These are phyloP conservation scores for Conomelus anceps DNA, from an alignment of 2,888 invertebrate genomes.

Conservation along the genomic window DNA sequence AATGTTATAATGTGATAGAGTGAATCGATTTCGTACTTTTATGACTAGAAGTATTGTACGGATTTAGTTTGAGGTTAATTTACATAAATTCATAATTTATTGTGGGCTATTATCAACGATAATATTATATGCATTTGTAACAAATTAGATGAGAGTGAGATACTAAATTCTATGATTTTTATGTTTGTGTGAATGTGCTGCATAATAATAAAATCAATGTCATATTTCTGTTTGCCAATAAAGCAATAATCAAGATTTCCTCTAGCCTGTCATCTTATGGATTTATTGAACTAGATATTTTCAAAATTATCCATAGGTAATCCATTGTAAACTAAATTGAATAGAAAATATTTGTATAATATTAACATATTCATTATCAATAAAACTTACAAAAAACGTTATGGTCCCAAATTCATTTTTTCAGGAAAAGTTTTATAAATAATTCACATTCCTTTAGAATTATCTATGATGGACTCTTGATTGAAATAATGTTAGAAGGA, in stretches of 20 bases:
- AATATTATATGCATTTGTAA: background rate
- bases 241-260: background rate
- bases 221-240: background rate
- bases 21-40: background rate
- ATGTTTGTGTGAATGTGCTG: background rate
- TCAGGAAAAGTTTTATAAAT: background rate
- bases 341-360: too few species aligned
- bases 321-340: too few species aligned
- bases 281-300: background rate
- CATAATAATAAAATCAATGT: background rate
- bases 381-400: background rate
- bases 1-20: background rate
- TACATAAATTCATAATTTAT: background rate
- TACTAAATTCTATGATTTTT: background rate
- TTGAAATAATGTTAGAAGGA: too few species aligned
- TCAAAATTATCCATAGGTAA: background rate
- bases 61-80: background rate
- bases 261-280: background rate
- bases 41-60: background rate
- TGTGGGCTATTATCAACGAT: background rate
- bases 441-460: background rate
- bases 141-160: background rate
- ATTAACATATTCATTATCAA: background rate
- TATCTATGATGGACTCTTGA: background rate
- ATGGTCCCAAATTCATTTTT: background rate